Conservation (phyloP, 2,888 invertebrate genomes). For the Drosophila pegasa region DNA sequence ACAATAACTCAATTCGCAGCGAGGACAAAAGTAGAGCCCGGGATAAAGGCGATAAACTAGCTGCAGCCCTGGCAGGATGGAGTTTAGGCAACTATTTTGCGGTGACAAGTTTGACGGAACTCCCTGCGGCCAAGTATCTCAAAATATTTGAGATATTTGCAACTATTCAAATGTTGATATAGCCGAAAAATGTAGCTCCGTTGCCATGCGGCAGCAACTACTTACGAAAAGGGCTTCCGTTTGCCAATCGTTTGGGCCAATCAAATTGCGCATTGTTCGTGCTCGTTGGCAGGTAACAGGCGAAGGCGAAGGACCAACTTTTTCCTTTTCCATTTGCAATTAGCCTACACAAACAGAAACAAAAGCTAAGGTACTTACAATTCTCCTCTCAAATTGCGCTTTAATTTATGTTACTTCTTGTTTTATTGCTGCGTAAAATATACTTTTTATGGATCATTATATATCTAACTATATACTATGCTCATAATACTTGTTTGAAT, state of each 20-base stretch:
- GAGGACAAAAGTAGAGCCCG: conserved; percentile 49
- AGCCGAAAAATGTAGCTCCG: conserved; percentile 54
- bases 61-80: conserved; percentile 36
- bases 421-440: conserved; percentile 10
- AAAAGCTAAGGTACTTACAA: conserved; percentile 4
- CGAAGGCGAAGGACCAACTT: conserved; percentile 33
- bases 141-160: conserved; percentile 70
- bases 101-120: conserved; percentile 64
- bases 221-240: conserved; percentile 49
- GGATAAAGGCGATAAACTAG: conserved; percentile 52
- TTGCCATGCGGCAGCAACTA: conserved; percentile 24
- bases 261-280: conserved; percentile 47
- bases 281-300: conserved; percentile 33
- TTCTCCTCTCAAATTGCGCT: conserved; percentile 23
- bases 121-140: conserved; percentile 51
- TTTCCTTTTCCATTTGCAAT: conserved; percentile 20
- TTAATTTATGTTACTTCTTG: conserved; percentile 27
- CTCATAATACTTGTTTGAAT: too few species aligned
- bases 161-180: conserved; percentile 66
- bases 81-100: conserved; percentile 67
- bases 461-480: neutral
- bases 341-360: conserved; percentile 27
- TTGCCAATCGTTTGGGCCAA: conserved; percentile 59
- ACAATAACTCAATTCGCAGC: conserved; percentile 75
- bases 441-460: conserved; percentile 1